phyloP scores from a whole-genome alignment of 2,888 invertebrate genomes.

The Thecocarcelia acutangulata region DNA sequence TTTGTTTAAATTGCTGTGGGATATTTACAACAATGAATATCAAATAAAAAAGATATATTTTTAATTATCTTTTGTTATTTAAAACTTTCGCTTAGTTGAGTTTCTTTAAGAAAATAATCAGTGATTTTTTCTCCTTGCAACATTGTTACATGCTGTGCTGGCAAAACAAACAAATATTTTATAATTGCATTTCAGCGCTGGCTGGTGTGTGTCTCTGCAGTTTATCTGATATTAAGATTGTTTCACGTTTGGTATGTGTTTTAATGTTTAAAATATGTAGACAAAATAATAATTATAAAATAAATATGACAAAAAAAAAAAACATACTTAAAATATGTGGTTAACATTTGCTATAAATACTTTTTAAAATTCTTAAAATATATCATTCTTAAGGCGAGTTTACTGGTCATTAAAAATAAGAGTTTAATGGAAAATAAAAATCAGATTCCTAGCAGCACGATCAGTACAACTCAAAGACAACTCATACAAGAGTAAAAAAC shows the following conservation, averaged over 20 bases:
- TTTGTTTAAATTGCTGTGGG: conserved; percentile 14
- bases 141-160: conserved; percentile 7
- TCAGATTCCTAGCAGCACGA: background rate
- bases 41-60: conserved; percentile 29
- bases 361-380: conserved; percentile 6
- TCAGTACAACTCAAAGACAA: too few species aligned
- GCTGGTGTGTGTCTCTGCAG: conserved; percentile 4
- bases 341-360: conserved; percentile 28
- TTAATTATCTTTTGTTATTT: conserved; percentile 43
- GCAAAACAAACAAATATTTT: conserved; percentile 49
- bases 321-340: conserved; percentile 29
- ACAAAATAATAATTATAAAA: conserved; percentile 61
- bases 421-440: background rate
- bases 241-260: conserved; percentile 43
- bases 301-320: conserved; percentile 38
- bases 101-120: conserved; percentile 8
- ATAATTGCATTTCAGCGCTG: conserved; percentile 34
- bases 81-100: background rate
- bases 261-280: conserved; percentile 46
- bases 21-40: background rate
- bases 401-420: background rate
- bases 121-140: conserved; percentile 29
- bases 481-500: too few species aligned
- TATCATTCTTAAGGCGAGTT: background rate
- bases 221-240: conserved; percentile 32